Percentiles rank a stretch among this genome's conserved stretches.
These are phyloP conservation scores for Papilio xuthus DNA, from an alignment of 1,140 invertebrate species.

Conservation along the genomic window DNA sequence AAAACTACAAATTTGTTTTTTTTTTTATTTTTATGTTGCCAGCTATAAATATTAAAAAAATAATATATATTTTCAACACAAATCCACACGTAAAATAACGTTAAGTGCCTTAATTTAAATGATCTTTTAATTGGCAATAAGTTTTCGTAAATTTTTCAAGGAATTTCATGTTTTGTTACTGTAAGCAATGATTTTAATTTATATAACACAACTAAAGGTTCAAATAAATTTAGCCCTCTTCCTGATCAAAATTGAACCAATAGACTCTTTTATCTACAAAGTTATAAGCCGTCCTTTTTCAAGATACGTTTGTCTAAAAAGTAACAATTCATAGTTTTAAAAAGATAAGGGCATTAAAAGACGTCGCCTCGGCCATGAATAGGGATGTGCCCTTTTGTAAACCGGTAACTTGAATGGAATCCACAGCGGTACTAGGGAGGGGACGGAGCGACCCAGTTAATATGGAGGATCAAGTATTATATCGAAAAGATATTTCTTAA, in stretches of 20 bases:
- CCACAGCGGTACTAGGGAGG: constrained; percentile 6
- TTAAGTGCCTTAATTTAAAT: too few species aligned
- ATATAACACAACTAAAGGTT: too few species aligned
- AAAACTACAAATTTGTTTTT: not conserved
- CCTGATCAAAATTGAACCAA: too few species aligned
- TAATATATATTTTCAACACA: too few species aligned
- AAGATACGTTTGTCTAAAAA: constrained; percentile 17
- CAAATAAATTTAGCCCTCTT: too few species aligned
- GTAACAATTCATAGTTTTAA: constrained; percentile 31
- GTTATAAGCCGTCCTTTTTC: not conserved
- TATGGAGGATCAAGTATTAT: not conserved
- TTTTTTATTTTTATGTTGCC: too few species aligned
- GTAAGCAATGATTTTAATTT: too few species aligned
- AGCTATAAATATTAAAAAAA: too few species aligned
- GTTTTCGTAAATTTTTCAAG: too few species aligned
- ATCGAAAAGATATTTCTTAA: not conserved
- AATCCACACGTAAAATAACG: too few species aligned
- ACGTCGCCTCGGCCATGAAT: constrained; percentile 27
- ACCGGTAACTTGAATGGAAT: constrained; percentile 36
- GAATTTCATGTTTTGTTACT: too few species aligned
- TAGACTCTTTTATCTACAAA: not conserved
- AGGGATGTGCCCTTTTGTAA: constrained; percentile 37
- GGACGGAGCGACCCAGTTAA: not conserved
- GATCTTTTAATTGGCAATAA: too few species aligned
- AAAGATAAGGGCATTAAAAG: constrained; percentile 23